A percentile compares a stretch with the other conserved stretches of the same genome.
These are phyloP conservation scores for Thera britannica DNA, from an alignment of 2,888 invertebrate genomes.

Conservation along the genomic window DNA sequence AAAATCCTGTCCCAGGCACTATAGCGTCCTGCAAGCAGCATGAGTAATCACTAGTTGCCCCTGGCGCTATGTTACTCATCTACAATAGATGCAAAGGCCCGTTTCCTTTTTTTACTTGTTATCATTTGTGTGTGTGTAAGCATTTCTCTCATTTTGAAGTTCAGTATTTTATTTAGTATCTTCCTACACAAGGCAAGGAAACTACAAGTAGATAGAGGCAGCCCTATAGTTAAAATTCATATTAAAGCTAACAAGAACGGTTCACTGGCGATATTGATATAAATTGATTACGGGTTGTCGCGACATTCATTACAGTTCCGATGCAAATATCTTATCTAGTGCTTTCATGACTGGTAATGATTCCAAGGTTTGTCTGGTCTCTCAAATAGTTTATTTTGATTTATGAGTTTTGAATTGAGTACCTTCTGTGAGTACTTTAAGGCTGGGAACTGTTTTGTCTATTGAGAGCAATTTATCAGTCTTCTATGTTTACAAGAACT, in stretches of 20 bases:
- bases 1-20: too few species aligned
- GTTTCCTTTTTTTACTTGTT: too few species aligned
- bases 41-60: too few species aligned
- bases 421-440: background rate
- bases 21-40: too few species aligned
- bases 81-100: too few species aligned
- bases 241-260: conserved; percentile 71
- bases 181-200: background rate
- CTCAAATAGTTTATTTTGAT: conserved; percentile 42
- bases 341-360: conserved; percentile 70
- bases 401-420: conserved; percentile 33
- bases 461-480: conserved; percentile 6
- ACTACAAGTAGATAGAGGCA: conserved; percentile 40
- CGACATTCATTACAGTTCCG: conserved; percentile 74
- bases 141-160: too few species aligned
- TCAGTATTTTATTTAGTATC: too few species aligned
- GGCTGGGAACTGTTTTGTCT: conserved; percentile 22
- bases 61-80: too few species aligned
- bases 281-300: conserved; percentile 81
- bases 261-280: conserved; percentile 83
- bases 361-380: conserved; percentile 56
- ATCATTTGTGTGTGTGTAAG: too few species aligned
- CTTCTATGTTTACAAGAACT: conserved; percentile 8
- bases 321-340: conserved; percentile 76
- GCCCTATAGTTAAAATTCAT: conserved; percentile 77